phyloP scores from a whole-genome alignment of 1,140 invertebrate species.

The Patella vulgata region DNA sequence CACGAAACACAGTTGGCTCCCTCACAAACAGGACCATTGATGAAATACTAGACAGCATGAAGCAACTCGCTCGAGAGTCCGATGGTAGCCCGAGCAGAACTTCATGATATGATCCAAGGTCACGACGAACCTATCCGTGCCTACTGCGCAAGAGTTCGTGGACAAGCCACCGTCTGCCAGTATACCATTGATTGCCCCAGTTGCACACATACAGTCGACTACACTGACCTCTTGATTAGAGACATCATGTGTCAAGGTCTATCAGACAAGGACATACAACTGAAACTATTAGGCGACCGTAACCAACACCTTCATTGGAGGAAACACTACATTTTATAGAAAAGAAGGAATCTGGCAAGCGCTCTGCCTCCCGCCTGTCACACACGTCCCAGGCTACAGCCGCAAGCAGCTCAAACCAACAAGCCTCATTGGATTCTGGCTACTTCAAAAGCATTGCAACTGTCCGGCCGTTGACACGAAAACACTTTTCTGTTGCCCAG shows the following conservation, averaged over 20 bases:
- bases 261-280: too few relatives aligned
- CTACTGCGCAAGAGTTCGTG: constrained; percentile 4
- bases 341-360: constrained; percentile 21
- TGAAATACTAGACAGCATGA: constrained; percentile 30
- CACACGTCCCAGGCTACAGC: constrained; percentile 1
- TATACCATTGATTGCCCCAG: constrained; percentile 13
- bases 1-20: constrained; percentile 17
- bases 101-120: constrained; percentile 18
- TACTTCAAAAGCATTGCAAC: too few relatives aligned
- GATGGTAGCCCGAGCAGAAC: constrained; percentile 23
- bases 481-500: too few relatives aligned
- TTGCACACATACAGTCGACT: background rate
- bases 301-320: constrained; percentile 14
- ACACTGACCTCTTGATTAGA: constrained; percentile 19
- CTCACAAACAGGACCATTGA: constrained; percentile 22
- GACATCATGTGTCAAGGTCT: too few relatives aligned
- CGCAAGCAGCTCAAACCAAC: constrained; percentile 5
- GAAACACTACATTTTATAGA: constrained; percentile 9
- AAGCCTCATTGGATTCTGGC: too few relatives aligned
- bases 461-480: background rate
- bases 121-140: constrained; percentile 12
- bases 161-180: constrained; percentile 19
- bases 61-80: constrained; percentile 33
- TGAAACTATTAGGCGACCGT: constrained; percentile 14
- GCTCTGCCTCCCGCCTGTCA: constrained; percentile 9